A percentile compares a stretch with the other conserved stretches of the same genome.
These are phyloP conservation scores for Gopherus evgoodei DNA, from an alignment of 2,113 vertebrate genomes.

Conservation along the genomic window DNA sequence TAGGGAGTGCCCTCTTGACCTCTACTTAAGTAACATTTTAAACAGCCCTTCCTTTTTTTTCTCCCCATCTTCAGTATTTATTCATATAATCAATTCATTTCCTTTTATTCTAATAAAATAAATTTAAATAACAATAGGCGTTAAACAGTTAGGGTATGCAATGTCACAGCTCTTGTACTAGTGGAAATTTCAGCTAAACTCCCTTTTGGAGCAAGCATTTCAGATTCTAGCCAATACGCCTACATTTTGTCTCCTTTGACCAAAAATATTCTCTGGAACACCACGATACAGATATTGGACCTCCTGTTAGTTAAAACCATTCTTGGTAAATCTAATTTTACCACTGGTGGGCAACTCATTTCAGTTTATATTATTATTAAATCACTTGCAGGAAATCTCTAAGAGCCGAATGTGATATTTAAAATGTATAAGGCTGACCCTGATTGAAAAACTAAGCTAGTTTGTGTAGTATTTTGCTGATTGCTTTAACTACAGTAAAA, in stretches of 20 bases:
- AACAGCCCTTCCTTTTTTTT: neutral
- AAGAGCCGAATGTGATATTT: slow-evolving; percentile 27
- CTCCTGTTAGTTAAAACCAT: slow-evolving; percentile 20
- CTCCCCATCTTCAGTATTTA: neutral
- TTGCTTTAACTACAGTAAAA: neutral
- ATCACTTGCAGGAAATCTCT: neutral
- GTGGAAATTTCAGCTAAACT: neutral
- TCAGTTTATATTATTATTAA: neutral
- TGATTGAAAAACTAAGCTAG: slow-evolving; percentile 39
- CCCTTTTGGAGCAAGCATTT: slow-evolving; percentile 3
- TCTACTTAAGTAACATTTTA: neutral
- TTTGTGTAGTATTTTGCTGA: slow-evolving; percentile 44
- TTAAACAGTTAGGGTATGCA: slow-evolving; percentile 15
- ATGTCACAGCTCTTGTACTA: neutral
- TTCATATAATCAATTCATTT: slow-evolving; percentile 35
- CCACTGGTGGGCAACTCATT: slow-evolving; percentile 5
- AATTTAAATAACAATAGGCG: neutral
- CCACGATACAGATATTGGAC: neutral
- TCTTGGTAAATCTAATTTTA: neutral
- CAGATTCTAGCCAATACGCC: neutral
- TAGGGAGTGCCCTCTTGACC: neutral
- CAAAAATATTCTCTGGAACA: slow-evolving; percentile 24
- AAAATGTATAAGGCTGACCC: slow-evolving; percentile 46
- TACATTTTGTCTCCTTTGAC: neutral
- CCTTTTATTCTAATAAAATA: neutral